Conservation (phyloP, 2,888 invertebrate genomes). For the Pachymerium ferrugineum region DNA sequence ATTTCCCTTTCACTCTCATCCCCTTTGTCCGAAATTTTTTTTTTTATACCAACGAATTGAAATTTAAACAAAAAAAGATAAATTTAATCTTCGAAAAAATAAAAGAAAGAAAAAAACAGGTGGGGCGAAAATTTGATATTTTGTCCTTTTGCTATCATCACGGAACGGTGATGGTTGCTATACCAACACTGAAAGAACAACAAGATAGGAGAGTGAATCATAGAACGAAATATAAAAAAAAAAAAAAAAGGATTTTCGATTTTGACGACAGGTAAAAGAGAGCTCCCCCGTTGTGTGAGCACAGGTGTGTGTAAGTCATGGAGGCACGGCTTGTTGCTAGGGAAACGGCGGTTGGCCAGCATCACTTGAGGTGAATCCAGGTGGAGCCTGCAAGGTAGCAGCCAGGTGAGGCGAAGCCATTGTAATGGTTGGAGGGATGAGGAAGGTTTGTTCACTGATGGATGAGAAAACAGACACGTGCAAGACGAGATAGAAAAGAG, state of each 20-base stretch:
- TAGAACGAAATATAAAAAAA: no score
- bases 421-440: conserved; percentile 5
- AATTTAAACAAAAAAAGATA: not conserved
- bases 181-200: not conserved
- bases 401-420: conserved; percentile 30
- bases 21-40: not conserved
- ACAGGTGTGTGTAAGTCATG: conserved; percentile 32
- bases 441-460: conserved; percentile 17
- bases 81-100: not conserved
- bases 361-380: conserved; percentile 33
- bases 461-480: conserved; percentile 17
- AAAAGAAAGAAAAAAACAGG: not conserved
- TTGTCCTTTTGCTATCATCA: conserved; percentile 17
- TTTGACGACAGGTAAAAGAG: conserved; percentile 23
- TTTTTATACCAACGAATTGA: not conserved
- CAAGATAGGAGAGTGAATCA: conserved; percentile 9
- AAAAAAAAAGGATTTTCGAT: not conserved
- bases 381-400: conserved; percentile 31
- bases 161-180: not conserved
- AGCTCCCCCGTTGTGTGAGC: conserved; percentile 23
- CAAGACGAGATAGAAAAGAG: not conserved
- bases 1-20: not conserved
- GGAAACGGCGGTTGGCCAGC: conserved; percentile 29
- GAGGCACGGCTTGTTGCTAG: conserved; percentile 24
- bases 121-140: not conserved